Evolutionary conservation across 1,140 invertebrate species (phyloP), one percentile per base, ranked within the genome.

Genomic region (Anastrepha ludens): DNA sequence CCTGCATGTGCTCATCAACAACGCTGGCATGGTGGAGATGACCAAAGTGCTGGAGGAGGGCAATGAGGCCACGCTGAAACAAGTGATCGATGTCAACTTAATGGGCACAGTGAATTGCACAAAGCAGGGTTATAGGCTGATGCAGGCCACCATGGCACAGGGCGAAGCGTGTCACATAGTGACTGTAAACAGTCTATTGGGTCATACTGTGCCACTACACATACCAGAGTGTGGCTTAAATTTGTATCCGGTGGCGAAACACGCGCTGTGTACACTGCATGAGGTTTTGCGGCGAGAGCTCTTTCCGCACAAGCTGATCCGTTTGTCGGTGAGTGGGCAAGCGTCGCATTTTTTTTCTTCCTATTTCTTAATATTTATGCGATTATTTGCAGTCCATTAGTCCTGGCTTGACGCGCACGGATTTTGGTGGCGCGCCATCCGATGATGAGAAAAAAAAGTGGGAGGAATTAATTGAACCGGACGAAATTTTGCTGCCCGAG

Each of bases 1-100:
- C 2, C 92, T 96, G 1, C 95, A 97, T 90, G 93, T 97, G 2
- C 93, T 96, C 50, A 93, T 97, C 64, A 97, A 97, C 91, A 96
- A 96, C 90, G 96, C 96, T 4, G 96, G 95, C 2, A 89, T 95
- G 3, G 89, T 93, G 0, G 87, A 89, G 93, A 11, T 88, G 92
- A 87, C 94, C 93, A 87, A 89, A 89, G 15, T 93, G 93, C 88
- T 93, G 90, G 55, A 87, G 93, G 86, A 62, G 89, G n/a, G 90
- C 89, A 47, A 90, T 90, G 87, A 90, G 62, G 88, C 92, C 89
- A 94, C 70, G 44, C 58, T 94, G 94, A 89, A 92, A 87, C 89
- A 93, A 9, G 94, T 95, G 87, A 90, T 97, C 58, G 95, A 97
- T 65, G 94, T 95, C 0, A 97, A 97, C 90, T 93, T 96, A 0